Base-by-base conservation (phyloP, 2,888 invertebrate genomes). In the Thymelicus acteon region DNA sequence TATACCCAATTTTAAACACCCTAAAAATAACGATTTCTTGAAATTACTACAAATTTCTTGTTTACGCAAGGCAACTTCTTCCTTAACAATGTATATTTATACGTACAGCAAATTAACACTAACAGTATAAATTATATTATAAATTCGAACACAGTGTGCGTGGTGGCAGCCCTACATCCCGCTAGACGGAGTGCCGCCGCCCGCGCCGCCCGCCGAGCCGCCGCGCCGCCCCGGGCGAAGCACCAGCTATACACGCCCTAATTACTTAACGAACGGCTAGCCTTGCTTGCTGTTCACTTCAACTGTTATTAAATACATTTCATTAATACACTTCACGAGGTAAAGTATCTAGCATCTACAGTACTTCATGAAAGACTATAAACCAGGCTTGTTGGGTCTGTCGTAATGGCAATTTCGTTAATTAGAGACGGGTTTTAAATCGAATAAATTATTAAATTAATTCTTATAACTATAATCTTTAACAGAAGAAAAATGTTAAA, bases 111-210 rank as follows among this genome's bases (percentile, higher is more conserved):
- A 31, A 31, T 31, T 31, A 31, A 31, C 31, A 31, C 31, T 31
- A 31, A 31, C 31, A 31, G 31, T 31, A 31, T 31, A 5, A 31
- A 31, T 31, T 31, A 31, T 31, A 31, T 31, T 31, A 31, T 31
- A 2, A 31, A 13, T 37, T 57, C 31, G 6, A 37, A 31, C 6
- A 12, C 4, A 54, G 7, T 52, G 24, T 57, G 12, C 12, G 7
- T 37, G 13, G 31, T n/a, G 48, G 37, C 62, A 69, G 19, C 61
- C 58, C 69, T 63, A 24, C 57, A 58, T 71, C 77, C 54, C 62
- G 67, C 82, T 81, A 87, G 87, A 85, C 87, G 76, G 83, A 79
- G 76, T 76, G 86, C 80, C 85, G 84, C 80, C 64, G 54, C 54
- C 12, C 31, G 15, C 57, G 57, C 49, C 60, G 48, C 62, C 31